A percentile compares a stretch with the other conserved stretches of the same genome.
Evolutionary conservation across 2,113 vertebrate species (phyloP).

Genomic region (Bagarius yarrelli): DNA sequence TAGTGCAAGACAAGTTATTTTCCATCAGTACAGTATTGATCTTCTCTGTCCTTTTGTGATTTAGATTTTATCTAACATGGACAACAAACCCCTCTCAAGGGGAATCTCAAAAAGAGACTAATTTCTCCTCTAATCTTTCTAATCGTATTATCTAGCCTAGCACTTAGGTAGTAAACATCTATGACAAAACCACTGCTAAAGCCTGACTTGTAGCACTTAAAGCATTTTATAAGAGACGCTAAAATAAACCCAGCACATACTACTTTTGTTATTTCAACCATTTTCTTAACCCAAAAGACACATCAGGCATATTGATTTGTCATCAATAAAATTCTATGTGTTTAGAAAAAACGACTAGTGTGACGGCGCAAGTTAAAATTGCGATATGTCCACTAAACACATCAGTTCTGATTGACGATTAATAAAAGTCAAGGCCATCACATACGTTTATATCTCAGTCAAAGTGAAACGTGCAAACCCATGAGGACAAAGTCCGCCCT

Average conservation of each 20-base stretch:
- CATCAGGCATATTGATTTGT: slow-evolving; percentile 32
- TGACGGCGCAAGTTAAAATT: neutral
- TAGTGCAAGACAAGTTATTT: slow-evolving; percentile 31
- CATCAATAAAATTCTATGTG: neutral
- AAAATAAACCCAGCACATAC: neutral
- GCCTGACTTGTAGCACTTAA: neutral
- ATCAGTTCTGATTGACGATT: neutral
- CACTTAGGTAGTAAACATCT: slow-evolving; percentile 40
- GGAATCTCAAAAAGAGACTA: slow-evolving; percentile 41
- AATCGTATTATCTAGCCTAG: slow-evolving; percentile 44
- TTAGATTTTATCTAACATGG: slow-evolving; percentile 44
- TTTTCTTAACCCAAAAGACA: neutral
- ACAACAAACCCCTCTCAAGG: slow-evolving; percentile 44
- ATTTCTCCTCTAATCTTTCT: slow-evolving; percentile 25
- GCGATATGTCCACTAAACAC: neutral
- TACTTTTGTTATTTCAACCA: neutral
- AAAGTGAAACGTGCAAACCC: slow-evolving; percentile 29
- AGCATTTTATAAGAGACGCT: slow-evolving; percentile 6
- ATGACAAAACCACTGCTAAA: slow-evolving; percentile 8
- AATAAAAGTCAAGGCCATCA: neutral
- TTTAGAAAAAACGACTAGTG: slow-evolving; percentile 9
- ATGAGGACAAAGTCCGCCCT: slow-evolving; percentile 12
- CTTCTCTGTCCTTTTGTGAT: slow-evolving; percentile 45
- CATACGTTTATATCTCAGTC: neutral
- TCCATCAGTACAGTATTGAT: slow-evolving; percentile 54